Percentiles rank a stretch among this genome's conserved stretches.
These are phyloP conservation scores for Lophius americanus DNA, from an alignment of 2,797 vertebrate species.

Conservation along the genomic window DNA sequence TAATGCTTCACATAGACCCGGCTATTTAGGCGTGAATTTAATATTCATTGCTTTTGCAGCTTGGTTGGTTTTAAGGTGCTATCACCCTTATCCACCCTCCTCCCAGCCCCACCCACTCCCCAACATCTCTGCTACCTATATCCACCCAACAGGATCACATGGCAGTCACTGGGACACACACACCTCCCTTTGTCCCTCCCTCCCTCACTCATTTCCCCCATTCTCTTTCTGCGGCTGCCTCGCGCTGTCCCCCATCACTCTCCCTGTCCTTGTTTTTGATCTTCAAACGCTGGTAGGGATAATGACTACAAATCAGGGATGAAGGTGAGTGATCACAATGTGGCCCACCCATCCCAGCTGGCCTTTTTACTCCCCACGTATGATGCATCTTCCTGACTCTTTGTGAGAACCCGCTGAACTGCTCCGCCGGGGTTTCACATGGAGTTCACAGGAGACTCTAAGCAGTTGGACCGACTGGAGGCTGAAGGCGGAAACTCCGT, in stretches of 20 bases:
- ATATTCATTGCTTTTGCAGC: constrained; percentile 88
- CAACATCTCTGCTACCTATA: constrained; percentile 70
- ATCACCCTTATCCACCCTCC: constrained; percentile 81
- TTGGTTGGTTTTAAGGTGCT: constrained; percentile 86
- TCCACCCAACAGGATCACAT: constrained; percentile 74
- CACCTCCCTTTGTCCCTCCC: constrained; percentile 73
- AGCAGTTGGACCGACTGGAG: constrained; percentile 34
- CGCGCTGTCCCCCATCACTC: constrained; percentile 81
- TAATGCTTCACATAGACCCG: constrained; percentile 82
- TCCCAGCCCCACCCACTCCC: constrained; percentile 79
- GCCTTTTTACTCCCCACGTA: constrained; percentile 81
- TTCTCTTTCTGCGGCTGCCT: constrained; percentile 71
- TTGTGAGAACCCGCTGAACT: constrained; percentile 77
- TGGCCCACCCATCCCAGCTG: constrained; percentile 86
- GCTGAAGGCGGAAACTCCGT: constrained; percentile 11
- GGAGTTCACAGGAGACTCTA: constrained; percentile 55
- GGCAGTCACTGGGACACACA: constrained; percentile 59
- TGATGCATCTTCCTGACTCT: constrained; percentile 80
- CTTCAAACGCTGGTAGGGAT: constrained; percentile 85
- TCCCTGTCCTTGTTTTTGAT: constrained; percentile 85
- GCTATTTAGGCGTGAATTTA: constrained; percentile 86
- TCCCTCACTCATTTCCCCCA: constrained; percentile 67
- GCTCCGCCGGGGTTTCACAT: constrained; percentile 57
- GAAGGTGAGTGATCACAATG: constrained; percentile 87
- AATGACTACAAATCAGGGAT: constrained; percentile 88